phyloP scores from a whole-genome alignment of 2,113 vertebrate genomes.

The Xiphophorus hellerii region DNA sequence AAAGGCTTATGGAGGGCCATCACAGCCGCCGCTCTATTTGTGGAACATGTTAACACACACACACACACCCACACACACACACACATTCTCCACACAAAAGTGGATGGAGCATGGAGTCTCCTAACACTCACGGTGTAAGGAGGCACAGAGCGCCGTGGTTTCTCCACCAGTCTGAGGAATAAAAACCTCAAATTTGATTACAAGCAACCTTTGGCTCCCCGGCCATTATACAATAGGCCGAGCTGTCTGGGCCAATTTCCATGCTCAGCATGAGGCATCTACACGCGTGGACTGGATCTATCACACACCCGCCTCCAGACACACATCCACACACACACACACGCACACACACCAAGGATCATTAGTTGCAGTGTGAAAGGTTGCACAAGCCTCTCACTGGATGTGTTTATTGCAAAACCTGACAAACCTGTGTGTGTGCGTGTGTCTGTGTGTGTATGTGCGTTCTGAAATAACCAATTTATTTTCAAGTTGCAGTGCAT shows the following conservation, averaged over 20 bases:
- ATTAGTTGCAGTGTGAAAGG: constrained; percentile 75
- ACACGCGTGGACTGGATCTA: constrained; percentile 88
- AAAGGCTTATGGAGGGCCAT: constrained; percentile 43
- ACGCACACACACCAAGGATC: constrained; percentile 61
- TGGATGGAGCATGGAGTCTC: constrained; percentile 49
- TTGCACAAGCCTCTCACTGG: constrained; percentile 60
- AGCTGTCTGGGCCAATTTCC: constrained; percentile 99
- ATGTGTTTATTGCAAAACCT: constrained; percentile 52
- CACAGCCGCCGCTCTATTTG: constrained; percentile 30
- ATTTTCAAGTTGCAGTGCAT: constrained; percentile 7
- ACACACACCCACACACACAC: constrained; percentile 17
- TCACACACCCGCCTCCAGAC: constrained; percentile 70
- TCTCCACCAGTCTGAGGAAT: constrained; percentile 83
- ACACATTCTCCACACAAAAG: constrained; percentile 56
- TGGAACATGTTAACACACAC: constrained; percentile 58
- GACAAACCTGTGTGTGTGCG: background rate
- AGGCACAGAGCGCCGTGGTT: constrained; percentile 78
- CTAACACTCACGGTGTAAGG: constrained; percentile 71
- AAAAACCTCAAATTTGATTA: constrained; percentile 98
- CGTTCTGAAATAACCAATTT: background rate
- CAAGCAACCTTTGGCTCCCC: constrained; percentile 99
- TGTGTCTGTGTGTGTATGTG: background rate
- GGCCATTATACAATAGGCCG: constrained; percentile 91
- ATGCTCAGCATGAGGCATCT: constrained; percentile 98
- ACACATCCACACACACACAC: constrained; percentile 35